These are phyloP conservation scores for Athalia rosae DNA, from an alignment of 2,888 invertebrate species.

Conservation along the genomic window DNA sequence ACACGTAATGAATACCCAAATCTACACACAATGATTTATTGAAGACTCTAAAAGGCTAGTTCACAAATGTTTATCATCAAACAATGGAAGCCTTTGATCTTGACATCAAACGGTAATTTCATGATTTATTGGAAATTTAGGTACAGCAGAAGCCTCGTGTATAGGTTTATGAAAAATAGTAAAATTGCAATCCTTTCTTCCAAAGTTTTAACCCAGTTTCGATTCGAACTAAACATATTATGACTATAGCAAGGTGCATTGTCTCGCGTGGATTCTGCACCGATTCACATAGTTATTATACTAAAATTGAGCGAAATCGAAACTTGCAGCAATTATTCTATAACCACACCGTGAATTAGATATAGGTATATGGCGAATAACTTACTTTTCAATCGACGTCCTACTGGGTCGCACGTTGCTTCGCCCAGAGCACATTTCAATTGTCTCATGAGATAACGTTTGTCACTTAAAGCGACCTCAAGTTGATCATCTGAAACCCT, in stretches of 20 bases:
- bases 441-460: constrained; percentile 82
- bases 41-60: background rate
- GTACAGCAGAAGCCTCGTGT: constrained; percentile 8
- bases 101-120: background rate
- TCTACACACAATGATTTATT: background rate
- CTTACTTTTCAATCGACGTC: constrained; percentile 84
- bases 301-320: constrained; percentile 39
- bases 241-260: constrained; percentile 11
- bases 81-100: constrained; percentile 1
- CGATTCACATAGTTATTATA: constrained; percentile 17
- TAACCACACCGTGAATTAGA: constrained; percentile 15
- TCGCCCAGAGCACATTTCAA: constrained; percentile 85
- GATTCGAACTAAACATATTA: constrained; percentile 23
- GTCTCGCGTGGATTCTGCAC: constrained; percentile 5
- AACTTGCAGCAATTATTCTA: constrained; percentile 38
- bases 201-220: constrained; percentile 43
- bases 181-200: constrained; percentile 33
- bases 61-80: constrained; percentile 11
- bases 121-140: constrained; percentile 6
- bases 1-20: background rate
- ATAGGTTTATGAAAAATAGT: constrained; percentile 20
- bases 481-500: constrained; percentile 80
- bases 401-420: constrained; percentile 84
- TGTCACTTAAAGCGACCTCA: constrained; percentile 81
- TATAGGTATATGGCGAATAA: constrained; percentile 20